A percentile compares a stretch with the other conserved stretches of the same genome.
Conservation (phyloP, 2,888 invertebrate species). For the Sthenelais limicola region DNA sequence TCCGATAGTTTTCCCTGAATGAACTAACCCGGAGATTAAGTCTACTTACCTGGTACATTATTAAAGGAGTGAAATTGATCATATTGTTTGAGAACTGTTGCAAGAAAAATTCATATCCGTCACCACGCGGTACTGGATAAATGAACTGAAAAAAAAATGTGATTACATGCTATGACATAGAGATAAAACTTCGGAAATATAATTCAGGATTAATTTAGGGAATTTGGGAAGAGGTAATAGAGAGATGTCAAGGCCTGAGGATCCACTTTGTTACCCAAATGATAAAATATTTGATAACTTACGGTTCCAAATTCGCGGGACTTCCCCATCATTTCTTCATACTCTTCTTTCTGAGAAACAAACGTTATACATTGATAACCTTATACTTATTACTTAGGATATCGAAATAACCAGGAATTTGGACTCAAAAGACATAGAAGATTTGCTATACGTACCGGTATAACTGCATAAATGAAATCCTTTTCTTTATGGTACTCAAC, state of each 20-base stretch:
- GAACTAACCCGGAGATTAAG: too few species aligned
- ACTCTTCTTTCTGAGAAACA: conserved; percentile 56
- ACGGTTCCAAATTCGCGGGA: conserved; percentile 60
- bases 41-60: conserved; percentile 67
- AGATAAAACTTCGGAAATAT: too few species aligned
- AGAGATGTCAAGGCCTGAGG: too few species aligned
- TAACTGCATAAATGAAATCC: conserved; percentile 64
- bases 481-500: conserved; percentile 64
- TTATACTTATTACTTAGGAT: background rate
- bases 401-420: background rate
- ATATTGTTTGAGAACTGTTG: conserved; percentile 64
- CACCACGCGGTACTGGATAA: conserved; percentile 66
- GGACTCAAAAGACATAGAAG: background rate
- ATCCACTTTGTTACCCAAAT: too few species aligned
- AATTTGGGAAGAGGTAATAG: too few species aligned
- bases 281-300: conserved; percentile 52
- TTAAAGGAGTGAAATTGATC: conserved; percentile 68
- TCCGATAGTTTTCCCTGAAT: too few species aligned
- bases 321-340: conserved; percentile 59
- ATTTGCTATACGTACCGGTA: conserved; percentile 57
- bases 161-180: too few species aligned
- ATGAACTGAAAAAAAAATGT: conserved; percentile 62
- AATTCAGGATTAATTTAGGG: too few species aligned
- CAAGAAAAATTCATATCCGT: conserved; percentile 68
- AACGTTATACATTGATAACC: conserved; percentile 15